Conservation (phyloP, 2,888 invertebrate species). For the Polia nebulosa region DNA sequence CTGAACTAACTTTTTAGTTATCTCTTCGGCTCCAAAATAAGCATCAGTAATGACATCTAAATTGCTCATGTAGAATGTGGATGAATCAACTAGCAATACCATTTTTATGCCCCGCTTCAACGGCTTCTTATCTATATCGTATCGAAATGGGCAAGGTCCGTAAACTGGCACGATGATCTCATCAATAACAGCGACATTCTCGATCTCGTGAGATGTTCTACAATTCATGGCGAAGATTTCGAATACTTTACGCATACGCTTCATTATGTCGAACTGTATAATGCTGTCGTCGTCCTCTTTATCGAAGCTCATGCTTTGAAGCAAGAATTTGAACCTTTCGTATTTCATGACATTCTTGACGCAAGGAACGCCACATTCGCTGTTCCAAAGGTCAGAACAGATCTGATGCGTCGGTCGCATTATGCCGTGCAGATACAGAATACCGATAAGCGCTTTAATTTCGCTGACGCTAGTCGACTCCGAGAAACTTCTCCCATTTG, state of each 20-base stretch:
- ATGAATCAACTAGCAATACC: slow-evolving; percentile 82
- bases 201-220: slow-evolving; percentile 80
- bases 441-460: slow-evolving; percentile 85
- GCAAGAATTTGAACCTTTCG: slow-evolving; percentile 83
- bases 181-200: slow-evolving; percentile 82
- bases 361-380: slow-evolving; percentile 78
- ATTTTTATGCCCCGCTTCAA: slow-evolving; percentile 84
- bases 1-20: slow-evolving; percentile 80
- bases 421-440: slow-evolving; percentile 86
- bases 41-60: slow-evolving; percentile 85
- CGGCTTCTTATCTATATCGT: slow-evolving; percentile 82
- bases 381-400: slow-evolving; percentile 83
- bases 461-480: slow-evolving; percentile 76
- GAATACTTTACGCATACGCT: slow-evolving; percentile 84
- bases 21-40: slow-evolving; percentile 79
- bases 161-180: slow-evolving; percentile 85
- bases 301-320: slow-evolving; percentile 83
- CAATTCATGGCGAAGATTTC: slow-evolving; percentile 88
- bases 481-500: slow-evolving; percentile 66
- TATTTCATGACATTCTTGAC: slow-evolving; percentile 81
- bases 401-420: slow-evolving; percentile 85
- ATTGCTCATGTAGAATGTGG: slow-evolving; percentile 85
- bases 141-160: slow-evolving; percentile 87
- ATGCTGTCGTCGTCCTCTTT: slow-evolving; percentile 74
- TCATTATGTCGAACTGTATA: slow-evolving; percentile 82